Base-by-base conservation (phyloP, 2,113 vertebrate species). In the Cathartes aura region DNA sequence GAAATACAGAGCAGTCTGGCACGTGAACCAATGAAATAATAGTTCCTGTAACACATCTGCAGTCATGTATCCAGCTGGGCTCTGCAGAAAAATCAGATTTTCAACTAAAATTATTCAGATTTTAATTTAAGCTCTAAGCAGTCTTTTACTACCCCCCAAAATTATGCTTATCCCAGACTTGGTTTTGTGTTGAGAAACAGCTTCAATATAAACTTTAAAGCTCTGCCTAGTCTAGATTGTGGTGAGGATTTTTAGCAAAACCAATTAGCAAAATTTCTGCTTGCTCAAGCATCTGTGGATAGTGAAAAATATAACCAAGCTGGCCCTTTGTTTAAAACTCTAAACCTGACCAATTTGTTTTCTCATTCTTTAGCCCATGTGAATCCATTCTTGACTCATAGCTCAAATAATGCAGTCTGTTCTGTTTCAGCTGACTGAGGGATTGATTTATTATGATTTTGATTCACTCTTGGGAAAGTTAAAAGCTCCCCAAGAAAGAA, bases 121-220 rank as follows among this genome's bases (percentile, higher is more conserved):
- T 90, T 93, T 94, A 88, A 96, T 93, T 95, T 43, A 88, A 71
- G 40, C 66, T 82, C 67, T 86, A 90, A 90, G 88, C 78, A 90
- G 71, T 60, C 82, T 75, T 93, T 90, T 60, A 75, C 66, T 86
- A 82, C 1, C 10, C 27, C 58, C 11, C 24, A 72, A 95, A 91
- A 92, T 90, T 82, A 64, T 92, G 85, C 82, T 82, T 95, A 94
- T 62, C 59, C 75, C 82, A 90, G 82, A 81, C 63, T 66, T 82
- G 59, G 78, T 90, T 96, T 96, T 93, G 66, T 90, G 82, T 87
- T 93, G 85, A 95, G 85, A 95, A 93, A 91, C n/a, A 88, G 90
- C 42, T 94, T 94, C 78, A 73, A 26, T 66, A 73, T 11, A 76
- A 82, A 74, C n/a, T 67, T 81, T 62, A 73, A 93, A 95, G 67